These are phyloP conservation scores for Scaptodrosophila lebanonensis DNA, from an alignment of 1,140 invertebrate species.

Conservation along the genomic window DNA sequence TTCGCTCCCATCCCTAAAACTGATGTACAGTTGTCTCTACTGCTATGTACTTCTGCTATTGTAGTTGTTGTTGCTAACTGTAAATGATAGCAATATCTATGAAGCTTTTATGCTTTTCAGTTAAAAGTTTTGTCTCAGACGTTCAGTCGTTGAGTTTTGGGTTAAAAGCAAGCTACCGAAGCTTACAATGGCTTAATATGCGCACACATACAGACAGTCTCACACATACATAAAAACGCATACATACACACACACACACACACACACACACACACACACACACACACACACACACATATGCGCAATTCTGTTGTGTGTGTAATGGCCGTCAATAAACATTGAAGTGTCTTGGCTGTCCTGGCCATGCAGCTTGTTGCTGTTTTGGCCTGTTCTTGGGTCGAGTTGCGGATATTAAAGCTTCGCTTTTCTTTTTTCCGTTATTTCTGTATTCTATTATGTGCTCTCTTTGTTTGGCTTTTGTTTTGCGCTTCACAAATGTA, in stretches of 20 bases:
- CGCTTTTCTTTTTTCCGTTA: conserved; percentile 19
- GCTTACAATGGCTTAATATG: conserved; percentile 59
- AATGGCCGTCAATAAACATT: conserved; percentile 62
- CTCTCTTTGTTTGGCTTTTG: conserved; percentile 21
- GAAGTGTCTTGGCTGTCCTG: conserved; percentile 31
- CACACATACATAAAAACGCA: conserved; percentile 15
- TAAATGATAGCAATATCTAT: conserved; percentile 68
- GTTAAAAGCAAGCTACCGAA: conserved; percentile 58
- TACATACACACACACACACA: conserved; percentile 24
- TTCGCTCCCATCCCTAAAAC: too few species aligned
- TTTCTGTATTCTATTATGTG: conserved; percentile 26
- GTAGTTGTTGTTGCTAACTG: conserved; percentile 31
- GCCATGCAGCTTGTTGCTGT: conserved; percentile 40
- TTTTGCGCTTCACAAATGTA: conserved; percentile 43
- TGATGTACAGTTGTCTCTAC: conserved; percentile 15
- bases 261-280: conserved; percentile 15
- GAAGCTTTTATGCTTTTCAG: conserved; percentile 57
- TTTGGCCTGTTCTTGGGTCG: conserved; percentile 5
- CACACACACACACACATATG: conserved; percentile 26
- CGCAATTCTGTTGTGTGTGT: conserved; percentile 31
- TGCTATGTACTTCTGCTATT: conserved; percentile 28
- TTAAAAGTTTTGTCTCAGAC: conserved; percentile 68
- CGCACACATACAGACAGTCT: conserved; percentile 11
- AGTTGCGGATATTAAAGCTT: conserved; percentile 56
- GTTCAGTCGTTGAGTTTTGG: conserved; percentile 55